A percentile compares a stretch with the other conserved stretches of the same genome.
These are phyloP conservation scores for Benthochromis sp. DNA, from an alignment of 2,113 vertebrate genomes.

Conservation along the genomic window DNA sequence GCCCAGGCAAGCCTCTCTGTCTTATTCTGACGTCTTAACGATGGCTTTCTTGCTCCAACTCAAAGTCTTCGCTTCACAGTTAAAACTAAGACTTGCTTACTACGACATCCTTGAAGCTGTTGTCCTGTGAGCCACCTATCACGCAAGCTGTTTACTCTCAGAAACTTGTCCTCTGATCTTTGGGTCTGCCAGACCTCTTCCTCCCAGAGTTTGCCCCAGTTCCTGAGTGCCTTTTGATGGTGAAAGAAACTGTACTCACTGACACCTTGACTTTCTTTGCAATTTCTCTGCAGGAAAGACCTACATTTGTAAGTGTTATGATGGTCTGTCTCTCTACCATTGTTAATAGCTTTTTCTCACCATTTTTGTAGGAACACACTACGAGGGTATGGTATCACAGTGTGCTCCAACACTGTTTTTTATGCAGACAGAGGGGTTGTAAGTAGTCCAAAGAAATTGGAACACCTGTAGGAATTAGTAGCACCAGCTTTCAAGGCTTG, in stretches of 20 bases:
- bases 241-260: neutral
- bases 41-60: neutral
- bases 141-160: neutral
- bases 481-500: neutral
- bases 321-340: neutral
- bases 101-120: fast-evolving
- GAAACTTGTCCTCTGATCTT: neutral
- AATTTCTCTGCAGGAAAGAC: neutral
- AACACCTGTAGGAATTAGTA: neutral
- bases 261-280: neutral
- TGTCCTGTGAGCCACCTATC: neutral
- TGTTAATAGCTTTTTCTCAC: neutral
- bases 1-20: neutral
- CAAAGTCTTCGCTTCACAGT: neutral
- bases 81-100: neutral
- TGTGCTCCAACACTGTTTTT: neutral
- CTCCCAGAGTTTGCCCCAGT: neutral
- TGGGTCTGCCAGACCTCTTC: neutral
- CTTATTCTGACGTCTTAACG: neutral
- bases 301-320: neutral
- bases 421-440: neutral
- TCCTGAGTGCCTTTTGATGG: neutral
- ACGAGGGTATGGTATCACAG: neutral
- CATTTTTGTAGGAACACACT: neutral
- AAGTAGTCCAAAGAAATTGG: neutral